These are phyloP conservation scores for Neelides sp. DNA, from an alignment of 1,140 invertebrate species.

Conservation along the genomic window DNA sequence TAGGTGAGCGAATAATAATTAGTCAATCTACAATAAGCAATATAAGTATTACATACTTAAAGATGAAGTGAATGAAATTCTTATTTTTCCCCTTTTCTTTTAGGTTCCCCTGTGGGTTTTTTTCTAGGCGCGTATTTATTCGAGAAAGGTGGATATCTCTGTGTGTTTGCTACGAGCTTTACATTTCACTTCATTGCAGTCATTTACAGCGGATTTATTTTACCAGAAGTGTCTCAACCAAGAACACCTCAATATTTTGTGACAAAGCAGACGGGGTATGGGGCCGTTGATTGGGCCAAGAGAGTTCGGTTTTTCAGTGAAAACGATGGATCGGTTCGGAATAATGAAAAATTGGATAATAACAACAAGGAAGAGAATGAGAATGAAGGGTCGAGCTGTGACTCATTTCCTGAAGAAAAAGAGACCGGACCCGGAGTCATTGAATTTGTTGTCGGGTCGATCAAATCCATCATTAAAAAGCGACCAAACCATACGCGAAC, in stretches of 20 bases:
- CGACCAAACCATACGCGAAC: constrained; percentile 27
- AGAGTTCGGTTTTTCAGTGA: constrained; percentile 25
- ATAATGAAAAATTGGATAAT: not conserved
- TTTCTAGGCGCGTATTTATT: constrained; percentile 25
- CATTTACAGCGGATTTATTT: constrained; percentile 20
- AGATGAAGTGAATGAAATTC: too few relatives aligned
- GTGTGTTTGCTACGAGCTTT: constrained; percentile 21
- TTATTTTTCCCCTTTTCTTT: too few relatives aligned
- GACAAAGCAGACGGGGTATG: constrained; percentile 27
- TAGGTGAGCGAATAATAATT: too few relatives aligned
- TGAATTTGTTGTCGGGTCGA: constrained; percentile 25
- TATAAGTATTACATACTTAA: too few relatives aligned
- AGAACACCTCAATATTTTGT: constrained; percentile 8
- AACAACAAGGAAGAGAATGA: not conserved
- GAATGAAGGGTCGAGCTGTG: not conserved
- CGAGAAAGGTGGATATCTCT: constrained; percentile 23
- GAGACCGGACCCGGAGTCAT: not conserved
- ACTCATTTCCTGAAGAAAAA: not conserved
- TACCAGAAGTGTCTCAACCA: constrained; percentile 29
- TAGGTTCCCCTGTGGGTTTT: constrained; percentile 26
- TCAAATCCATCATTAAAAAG: constrained; percentile 21
- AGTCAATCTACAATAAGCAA: too few relatives aligned
- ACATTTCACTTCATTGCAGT: constrained; percentile 21
- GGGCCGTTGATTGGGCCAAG: constrained; percentile 6
- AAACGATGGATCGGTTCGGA: constrained; percentile 11